These are phyloP conservation scores for Cranoglanis bouderius DNA, from an alignment of 2,113 vertebrate genomes.

Conservation along the genomic window DNA sequence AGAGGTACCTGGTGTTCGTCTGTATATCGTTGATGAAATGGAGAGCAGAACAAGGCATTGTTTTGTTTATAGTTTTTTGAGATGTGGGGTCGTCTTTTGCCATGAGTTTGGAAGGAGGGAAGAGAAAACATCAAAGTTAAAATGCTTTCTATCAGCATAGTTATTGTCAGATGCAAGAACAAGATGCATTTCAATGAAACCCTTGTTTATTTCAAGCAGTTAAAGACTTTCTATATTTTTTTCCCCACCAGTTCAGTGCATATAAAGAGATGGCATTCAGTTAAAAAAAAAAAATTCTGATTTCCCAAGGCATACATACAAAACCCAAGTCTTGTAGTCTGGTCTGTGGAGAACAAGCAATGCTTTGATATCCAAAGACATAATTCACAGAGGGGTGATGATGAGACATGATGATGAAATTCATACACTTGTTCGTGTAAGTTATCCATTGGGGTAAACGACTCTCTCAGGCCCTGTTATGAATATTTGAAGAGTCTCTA, in stretches of 20 bases:
- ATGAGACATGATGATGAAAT: slow-evolving; percentile 32
- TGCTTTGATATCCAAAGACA: not conserved
- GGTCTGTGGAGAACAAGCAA: not conserved
- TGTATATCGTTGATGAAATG: not conserved
- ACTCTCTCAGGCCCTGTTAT: slow-evolving; percentile 26
- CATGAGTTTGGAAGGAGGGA: slow-evolving; percentile 8
- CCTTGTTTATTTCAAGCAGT: not conserved
- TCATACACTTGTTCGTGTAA: slow-evolving; percentile 17
- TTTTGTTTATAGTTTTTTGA: not conserved
- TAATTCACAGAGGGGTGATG: not conserved
- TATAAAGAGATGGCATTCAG: not conserved
- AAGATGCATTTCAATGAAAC: not conserved
- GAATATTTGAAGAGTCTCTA: slow-evolving; percentile 24
- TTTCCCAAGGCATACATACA: not conserved
- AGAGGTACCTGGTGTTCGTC: slow-evolving; percentile 7
- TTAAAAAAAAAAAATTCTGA: not conserved
- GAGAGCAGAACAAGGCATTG: slow-evolving; percentile 6
- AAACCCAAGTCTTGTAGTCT: not conserved
- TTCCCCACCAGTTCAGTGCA: not conserved
- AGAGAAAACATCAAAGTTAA: slow-evolving; percentile 35
- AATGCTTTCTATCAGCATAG: slow-evolving; percentile 21
- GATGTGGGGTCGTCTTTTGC: not conserved
- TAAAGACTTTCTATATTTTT: not conserved
- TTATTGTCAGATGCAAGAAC: not conserved
- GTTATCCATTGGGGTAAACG: not conserved